Base-by-base conservation (phyloP, 2,113 vertebrate species). In the Capreolus pygargus region DNA sequence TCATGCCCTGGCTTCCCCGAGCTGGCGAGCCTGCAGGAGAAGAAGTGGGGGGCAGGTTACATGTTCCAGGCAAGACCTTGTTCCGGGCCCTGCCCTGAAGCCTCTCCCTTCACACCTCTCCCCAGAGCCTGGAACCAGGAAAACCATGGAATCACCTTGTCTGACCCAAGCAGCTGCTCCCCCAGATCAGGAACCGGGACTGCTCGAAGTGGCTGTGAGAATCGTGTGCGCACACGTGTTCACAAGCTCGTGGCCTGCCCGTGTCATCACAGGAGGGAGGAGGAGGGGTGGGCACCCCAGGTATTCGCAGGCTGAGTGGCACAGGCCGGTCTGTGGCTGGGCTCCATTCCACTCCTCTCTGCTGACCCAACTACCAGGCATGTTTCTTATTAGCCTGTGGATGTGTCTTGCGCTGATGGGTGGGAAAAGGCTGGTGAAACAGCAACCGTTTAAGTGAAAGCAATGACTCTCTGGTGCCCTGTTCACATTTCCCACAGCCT, bases 381-480 rank as follows among this genome's bases (percentile, higher is more conserved):
- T 98, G 95, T 98, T 98, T 97, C 95, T 97, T 86, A 52, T 76
- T 95, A 93, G 82, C 5, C 8, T 78, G 79, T 45, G 67, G 83
- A 58, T 97, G 97, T 97, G 23, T 91, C 98, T 97, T 89, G 83
- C 60, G 93, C 33, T 19, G 52, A 70, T 39, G 79, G 79, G 79
- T 97, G 64, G 94, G 93, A 93, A 98, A 98, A 97, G 60, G 47
- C 94, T 91, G 57, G 67, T 88, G 85, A 91, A 97, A 91, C 57
- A 97, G 91, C 95, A 98, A 45, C 58, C 21, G 0, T 67, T 30
- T 55, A 57, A 97, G 89, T 84, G 92, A 98, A 84, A 79, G 90
- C 64, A 7, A 2, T 87, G 98, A 92, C 25, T 97, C 21, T 98
- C 14, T 92, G 78, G 5, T 89, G 89, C 97, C 87, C 45, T 76